Conservation (phyloP, 2,797 vertebrate species). For the Chelonia mydas region DNA sequence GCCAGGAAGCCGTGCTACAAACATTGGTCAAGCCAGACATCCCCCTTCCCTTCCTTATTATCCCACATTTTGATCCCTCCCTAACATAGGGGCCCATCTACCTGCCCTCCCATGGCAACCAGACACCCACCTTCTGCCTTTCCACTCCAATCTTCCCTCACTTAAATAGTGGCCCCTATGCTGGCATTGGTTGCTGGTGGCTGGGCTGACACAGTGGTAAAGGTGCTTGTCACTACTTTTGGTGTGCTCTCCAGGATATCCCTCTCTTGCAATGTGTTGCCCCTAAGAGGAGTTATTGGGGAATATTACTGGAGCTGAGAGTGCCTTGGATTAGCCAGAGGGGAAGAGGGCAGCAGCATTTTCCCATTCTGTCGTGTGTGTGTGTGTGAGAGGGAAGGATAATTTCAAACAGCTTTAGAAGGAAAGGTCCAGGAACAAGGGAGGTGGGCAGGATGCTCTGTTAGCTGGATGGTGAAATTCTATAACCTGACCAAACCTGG, state of each 20-base stretch:
- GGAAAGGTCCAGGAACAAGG: not conserved
- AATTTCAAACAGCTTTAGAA: not conserved
- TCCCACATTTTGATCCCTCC: too few species aligned
- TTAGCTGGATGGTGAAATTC: not conserved
- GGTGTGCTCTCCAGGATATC: not conserved
- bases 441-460: not conserved
- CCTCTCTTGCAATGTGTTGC: not conserved
- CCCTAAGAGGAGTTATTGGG: not conserved
- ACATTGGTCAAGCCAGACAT: too few species aligned
- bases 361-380: not conserved
- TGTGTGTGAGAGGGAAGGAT: not conserved
- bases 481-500: not conserved
- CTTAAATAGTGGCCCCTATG: not conserved
- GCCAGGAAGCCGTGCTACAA: too few species aligned
- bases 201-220: not conserved
- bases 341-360: not conserved
- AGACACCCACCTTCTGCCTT: not conserved
- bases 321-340: not conserved
- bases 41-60: too few species aligned
- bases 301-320: not conserved
- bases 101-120: not conserved
- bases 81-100: too few species aligned
- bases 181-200: not conserved
- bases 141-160: not conserved
- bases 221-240: not conserved